Percentiles rank a stretch among this genome's conserved stretches.
These are phyloP conservation scores for Crambe crambe DNA, from an alignment of 37 sponge, comb jelly and placozoan species.

Conservation along the genomic window DNA sequence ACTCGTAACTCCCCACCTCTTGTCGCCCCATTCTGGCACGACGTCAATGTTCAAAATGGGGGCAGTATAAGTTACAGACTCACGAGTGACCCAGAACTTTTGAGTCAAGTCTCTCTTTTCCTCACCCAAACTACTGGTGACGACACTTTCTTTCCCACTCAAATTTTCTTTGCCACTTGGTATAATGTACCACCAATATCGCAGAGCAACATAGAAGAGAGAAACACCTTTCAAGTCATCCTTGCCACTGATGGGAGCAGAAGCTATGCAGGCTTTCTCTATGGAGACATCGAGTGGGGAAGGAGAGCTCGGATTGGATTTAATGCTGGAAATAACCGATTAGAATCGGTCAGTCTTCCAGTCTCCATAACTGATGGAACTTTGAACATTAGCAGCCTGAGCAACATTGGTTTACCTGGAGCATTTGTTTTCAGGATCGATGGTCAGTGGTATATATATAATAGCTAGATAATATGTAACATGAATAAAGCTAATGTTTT, in stretches of 20 bases:
- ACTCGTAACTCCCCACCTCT: neutral
- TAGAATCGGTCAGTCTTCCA: neutral
- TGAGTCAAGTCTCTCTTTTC: neutral
- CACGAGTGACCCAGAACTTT: neutral
- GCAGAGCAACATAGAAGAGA: too few species aligned
- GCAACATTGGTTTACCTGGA: neutral
- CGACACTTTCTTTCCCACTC: neutral
- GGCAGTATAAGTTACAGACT: neutral
- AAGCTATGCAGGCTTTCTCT: neutral
- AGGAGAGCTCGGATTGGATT: slow-evolving; percentile 8
- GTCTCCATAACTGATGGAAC: neutral
- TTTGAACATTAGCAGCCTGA: neutral
- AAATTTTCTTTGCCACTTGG: neutral
- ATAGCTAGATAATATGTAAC: too few species aligned
- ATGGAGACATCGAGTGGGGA: neutral
- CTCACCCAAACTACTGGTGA: too few species aligned
- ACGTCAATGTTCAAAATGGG: neutral
- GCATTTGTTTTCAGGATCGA: neutral
- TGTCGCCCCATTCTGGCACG: neutral
- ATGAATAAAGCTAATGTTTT: too few species aligned
- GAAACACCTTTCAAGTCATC: slow-evolving; percentile 6
- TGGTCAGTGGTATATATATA: too few species aligned
- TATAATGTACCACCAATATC: neutral
- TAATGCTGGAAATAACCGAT: neutral
- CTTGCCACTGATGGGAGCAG: neutral